Evolutionary conservation across 2,797 vertebrate genomes (phyloP), one percentile per base, ranked within the genome.

Genomic region (Graptemys geographica): DNA sequence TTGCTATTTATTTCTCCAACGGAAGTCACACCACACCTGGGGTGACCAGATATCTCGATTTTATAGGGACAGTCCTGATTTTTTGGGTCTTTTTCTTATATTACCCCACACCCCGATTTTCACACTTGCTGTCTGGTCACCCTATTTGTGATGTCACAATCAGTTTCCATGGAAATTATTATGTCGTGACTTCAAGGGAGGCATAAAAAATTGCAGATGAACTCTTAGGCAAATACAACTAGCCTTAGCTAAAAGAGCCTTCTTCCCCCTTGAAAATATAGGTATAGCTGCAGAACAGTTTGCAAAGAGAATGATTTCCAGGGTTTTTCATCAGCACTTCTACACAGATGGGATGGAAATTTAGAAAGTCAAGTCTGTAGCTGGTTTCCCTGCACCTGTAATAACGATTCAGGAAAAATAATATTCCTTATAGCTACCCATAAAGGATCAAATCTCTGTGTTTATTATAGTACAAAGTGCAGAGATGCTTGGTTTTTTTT

Each of bases 401-500:
- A 88, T 55, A 79, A 95, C 52, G 41, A 65, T 37, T 76, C 11
- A 12, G 90, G 62, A 89, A 80, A 57, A 76, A 57, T 76, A 41
- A 11, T 55, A 1, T 81, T 0, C 87, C 81, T 91, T 93, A 49
- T 44, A 95, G 4, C 44, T 57, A 12, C 59, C 62, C n/a, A 82
- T 81, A 65, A 92, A 96, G 89, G 89, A 56, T 27, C 55, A 88
- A 87, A 95, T 21, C 76, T 78, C 74, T 91, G 11, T 81, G 4
- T 55, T 80, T 83, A 47, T 49, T 47, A 31, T 13, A 27, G 41
- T 49, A n/a, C 55, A 59, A 21, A 62, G 81, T 49, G 81, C 10
- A 72, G 37, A 72, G 69, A 72, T 72, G n/a, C 56, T 89, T 57
- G 83, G 51, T 96, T 92, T 94, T 97, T 96, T 92, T 94, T 90